Base-by-base conservation (phyloP, 2,797 vertebrate genomes). In the Jordanella pulchra region DNA sequence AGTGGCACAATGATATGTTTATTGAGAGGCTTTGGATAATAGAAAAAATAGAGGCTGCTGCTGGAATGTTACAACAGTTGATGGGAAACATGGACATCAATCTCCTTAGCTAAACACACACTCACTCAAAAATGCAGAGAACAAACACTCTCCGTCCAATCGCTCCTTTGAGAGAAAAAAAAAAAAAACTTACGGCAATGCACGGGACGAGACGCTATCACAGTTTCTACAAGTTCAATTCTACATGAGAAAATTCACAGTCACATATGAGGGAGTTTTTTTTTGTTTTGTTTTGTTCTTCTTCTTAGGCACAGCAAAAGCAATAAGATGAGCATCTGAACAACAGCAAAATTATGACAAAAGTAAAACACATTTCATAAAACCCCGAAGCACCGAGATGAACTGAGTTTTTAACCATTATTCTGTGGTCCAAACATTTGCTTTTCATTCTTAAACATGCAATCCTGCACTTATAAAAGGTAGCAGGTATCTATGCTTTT, bases 1-100 rank as follows among this genome's bases (percentile, higher is more conserved):
- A 48, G 69, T 90, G 91, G 91, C 93, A 94, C 92, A 90, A 93
- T 94, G 92, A 93, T 93, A 94, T 93, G 92, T 94, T 94, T 94
- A 94, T 94, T 93, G 87, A 93, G 89, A 92, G 90, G 92, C 91
- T 93, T 92, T 92, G 91, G 93, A 89, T 87, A 89, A 87, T 93
- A 93, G 86, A 94, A 94, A 71, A 94, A 93, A 63, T 63, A 90
- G 89, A 70, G 85, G 88, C 89, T 87, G 89, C 89, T 80, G 90
- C 87, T 87, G 89, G 91, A 91, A 91, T 89, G 85, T 93, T 86
- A 93, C 90, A 89, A 92, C 86, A 86, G 89, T 84, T 53, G 89
- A 93, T 89, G 82, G 76, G 85, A 86, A 90, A 90, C 84, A 85
- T 82, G 73, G 83, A 91, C 82, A 84, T 76, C 74, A 71, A 88